A percentile compares a stretch with the other conserved stretches of the same genome.
These are phyloP conservation scores for Forbesichthys papilliferus DNA, from an alignment of 2,113 vertebrate species.

Conservation along the genomic window DNA sequence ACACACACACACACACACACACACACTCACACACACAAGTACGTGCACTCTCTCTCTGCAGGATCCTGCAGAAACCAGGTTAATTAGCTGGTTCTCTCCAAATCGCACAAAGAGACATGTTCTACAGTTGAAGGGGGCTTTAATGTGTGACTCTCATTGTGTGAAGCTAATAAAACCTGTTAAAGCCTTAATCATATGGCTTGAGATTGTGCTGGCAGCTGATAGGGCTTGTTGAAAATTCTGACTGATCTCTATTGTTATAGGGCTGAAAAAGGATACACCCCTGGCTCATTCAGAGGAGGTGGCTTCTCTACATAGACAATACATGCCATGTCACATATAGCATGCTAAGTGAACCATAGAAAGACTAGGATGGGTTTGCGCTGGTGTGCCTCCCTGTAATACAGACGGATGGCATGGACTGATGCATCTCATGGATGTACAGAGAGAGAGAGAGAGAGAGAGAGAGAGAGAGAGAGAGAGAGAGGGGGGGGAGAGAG, in stretches of 20 bases:
- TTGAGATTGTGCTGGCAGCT: constrained; percentile 44
- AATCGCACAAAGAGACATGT: constrained; percentile 65
- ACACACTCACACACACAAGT: constrained; percentile 12
- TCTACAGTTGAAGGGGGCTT: constrained; percentile 60
- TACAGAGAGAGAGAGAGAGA: background rate
- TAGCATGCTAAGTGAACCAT: background rate
- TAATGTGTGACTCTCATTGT: constrained; percentile 62
- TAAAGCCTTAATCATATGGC: constrained; percentile 60
- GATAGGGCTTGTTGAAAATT: constrained; percentile 52
- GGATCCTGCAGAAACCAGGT: constrained; percentile 81
- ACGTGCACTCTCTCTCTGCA: constrained; percentile 71
- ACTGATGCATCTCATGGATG: constrained; percentile 27
- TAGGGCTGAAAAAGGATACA: constrained; percentile 36
- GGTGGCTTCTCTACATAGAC: too few relatives aligned
- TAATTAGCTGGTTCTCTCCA: constrained; percentile 84
- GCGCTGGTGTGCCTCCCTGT: background rate
- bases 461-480: background rate
- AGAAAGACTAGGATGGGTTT: background rate
- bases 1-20: background rate
- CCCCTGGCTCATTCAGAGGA: constrained; percentile 30
- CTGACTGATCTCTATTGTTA: constrained; percentile 56
- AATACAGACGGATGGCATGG: constrained; percentile 2
- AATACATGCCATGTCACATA: background rate
- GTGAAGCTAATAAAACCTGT: constrained; percentile 57
- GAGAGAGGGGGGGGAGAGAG: constrained; percentile 2